Conservation (phyloP, 2,797 vertebrate species). For the Esox lucius region DNA sequence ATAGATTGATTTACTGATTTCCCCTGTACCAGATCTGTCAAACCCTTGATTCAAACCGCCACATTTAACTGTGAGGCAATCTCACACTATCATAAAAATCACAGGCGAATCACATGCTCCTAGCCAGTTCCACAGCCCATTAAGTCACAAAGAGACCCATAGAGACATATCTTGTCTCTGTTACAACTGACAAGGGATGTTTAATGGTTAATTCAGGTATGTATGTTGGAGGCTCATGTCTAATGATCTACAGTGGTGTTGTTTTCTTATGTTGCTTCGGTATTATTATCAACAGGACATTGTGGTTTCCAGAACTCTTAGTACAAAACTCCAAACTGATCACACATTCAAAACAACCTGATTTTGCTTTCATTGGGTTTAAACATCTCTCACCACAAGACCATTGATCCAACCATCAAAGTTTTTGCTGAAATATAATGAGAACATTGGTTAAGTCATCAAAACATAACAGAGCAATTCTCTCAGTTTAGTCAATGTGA, state of each 20-base stretch:
- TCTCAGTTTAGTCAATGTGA: too few species aligned
- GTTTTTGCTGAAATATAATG: too few species aligned
- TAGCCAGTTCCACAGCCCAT: conserved; percentile 8
- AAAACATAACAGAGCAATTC: too few species aligned
- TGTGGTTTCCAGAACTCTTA: too few species aligned
- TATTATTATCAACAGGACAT: too few species aligned
- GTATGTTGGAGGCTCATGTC: conserved; percentile 10
- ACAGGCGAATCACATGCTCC: conserved; percentile 7
- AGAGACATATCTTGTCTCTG: background rate
- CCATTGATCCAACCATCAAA: too few species aligned
- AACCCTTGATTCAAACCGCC: conserved; percentile 42
- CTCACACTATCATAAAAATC: conserved; percentile 18
- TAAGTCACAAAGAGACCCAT: conserved; percentile 8
- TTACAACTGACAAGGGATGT: conserved; percentile 11
- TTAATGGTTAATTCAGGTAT: conserved; percentile 29
- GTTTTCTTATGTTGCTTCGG: conserved; percentile 29
- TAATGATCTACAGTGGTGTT: conserved; percentile 39
- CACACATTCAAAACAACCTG: too few species aligned
- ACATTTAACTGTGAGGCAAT: conserved; percentile 48
- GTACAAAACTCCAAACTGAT: too few species aligned
- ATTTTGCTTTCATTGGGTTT: too few species aligned
- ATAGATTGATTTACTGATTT: conserved; percentile 61
- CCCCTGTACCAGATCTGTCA: conserved; percentile 41
- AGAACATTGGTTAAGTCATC: too few species aligned
- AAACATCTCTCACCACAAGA: too few species aligned